Evolutionary conservation across 2,113 vertebrate genomes (phyloP), one percentile per base, ranked within the genome.

Genomic region (Dendropsophus ebraccatus): DNA sequence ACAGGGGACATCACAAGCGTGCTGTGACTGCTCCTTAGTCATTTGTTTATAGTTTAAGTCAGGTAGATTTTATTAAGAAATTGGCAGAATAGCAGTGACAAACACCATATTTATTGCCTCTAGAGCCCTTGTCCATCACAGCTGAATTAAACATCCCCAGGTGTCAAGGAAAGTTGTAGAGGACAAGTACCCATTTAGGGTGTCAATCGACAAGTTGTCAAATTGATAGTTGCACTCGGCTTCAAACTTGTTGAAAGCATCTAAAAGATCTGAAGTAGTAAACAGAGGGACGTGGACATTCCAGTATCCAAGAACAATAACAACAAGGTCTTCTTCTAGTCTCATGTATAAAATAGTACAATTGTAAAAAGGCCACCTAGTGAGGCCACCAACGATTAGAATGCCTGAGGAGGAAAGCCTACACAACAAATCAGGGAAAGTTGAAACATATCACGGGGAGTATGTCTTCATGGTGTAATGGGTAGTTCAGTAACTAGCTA

Each of bases 331-430:
- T 70, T 70, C 67, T 70, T 37, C 65, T 70, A 41, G 32, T 21
- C 19, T 4, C 41, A 35, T 4, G 0, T 23, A 19, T 37, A 23
- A 41, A 35, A 32, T 69, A 69, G 65, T 19, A 67, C 13, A n/a
- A 67, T 32, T 67, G 62, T 67, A 19, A 37, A 28, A 21, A 35
- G 65, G n/a, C 65, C 65, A 69, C 30, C 65, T 69, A 30, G 7
- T 16, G 28, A 67, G 62, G 65, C 65, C 65, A 69, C 65, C 30
- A 69, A 69, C 16, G 67, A 70, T 70, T 70, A 70, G 32, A 32
- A 35, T 35, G 65, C 9, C 58, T 8, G 25, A 23, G 21, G 19
- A 60, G n/a, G 16, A 23, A 60, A 11, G 5, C 56, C 56, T 23
- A 23, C 54, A 58, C 3, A 58, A 28, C 58, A 28, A 62, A 28